These are phyloP conservation scores for Alces alces DNA, from an alignment of 2,113 vertebrate genomes.

Conservation along the genomic window DNA sequence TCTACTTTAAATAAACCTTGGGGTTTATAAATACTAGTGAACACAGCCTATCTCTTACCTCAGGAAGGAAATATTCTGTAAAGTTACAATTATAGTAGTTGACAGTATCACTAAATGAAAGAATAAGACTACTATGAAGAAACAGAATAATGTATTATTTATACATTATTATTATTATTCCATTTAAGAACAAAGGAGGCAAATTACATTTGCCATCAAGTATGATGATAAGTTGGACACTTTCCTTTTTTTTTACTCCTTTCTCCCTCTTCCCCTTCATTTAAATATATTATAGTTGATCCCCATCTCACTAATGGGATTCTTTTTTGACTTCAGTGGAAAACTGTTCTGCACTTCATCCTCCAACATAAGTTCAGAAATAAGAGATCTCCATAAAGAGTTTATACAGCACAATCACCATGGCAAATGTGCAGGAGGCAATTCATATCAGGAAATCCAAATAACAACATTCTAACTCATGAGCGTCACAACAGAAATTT, in stretches of 20 bases:
- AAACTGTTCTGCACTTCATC: not conserved
- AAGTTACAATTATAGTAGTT: not conserved
- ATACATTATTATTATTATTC: not conserved
- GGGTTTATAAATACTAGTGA: not conserved
- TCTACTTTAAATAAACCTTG: slow-evolving; percentile 43
- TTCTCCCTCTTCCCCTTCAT: not conserved
- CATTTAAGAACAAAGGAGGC: not conserved
- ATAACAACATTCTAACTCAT: not conserved
- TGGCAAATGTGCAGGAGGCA: not conserved
- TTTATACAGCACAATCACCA: not conserved
- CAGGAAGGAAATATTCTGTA: not conserved
- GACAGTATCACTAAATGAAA: not conserved
- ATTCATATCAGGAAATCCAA: not conserved
- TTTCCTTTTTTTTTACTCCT: too few species aligned
- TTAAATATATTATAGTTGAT: not conserved
- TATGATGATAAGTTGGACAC: not conserved
- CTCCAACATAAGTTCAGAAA: not conserved
- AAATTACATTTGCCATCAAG: not conserved
- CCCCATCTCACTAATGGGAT: not conserved
- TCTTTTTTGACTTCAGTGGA: not conserved
- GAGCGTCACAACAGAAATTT: not conserved
- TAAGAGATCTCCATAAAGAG: not conserved
- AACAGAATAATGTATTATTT: not conserved
- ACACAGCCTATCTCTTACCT: not conserved
- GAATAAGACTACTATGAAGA: not conserved